Conservation (phyloP, 2,113 vertebrate genomes). For the Hemichromis elongatus region DNA sequence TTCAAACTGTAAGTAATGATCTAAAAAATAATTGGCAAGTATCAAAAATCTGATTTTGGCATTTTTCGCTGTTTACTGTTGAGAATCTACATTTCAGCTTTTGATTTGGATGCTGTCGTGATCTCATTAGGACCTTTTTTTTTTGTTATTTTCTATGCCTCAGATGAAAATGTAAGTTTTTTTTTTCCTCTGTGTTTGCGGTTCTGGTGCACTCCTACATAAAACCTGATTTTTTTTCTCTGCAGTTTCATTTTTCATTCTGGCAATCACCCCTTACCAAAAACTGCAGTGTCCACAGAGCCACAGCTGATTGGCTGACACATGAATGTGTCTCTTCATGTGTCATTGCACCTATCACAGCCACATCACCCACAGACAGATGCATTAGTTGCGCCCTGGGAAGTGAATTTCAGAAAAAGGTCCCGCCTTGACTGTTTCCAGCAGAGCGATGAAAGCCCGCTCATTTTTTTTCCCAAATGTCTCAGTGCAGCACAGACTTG, state of each 20-base stretch:
- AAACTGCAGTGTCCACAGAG: not conserved
- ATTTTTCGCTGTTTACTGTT: not conserved
- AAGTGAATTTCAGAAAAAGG: not conserved
- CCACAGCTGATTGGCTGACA: not conserved
- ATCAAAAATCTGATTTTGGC: rapidly evolving
- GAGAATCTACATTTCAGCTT: not conserved
- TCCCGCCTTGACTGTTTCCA: not conserved
- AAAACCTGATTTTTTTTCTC: not conserved
- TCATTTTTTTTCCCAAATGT: not conserved
- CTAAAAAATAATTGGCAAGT: rapidly evolving
- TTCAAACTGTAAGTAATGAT: rapidly evolving
- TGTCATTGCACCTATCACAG: not conserved
- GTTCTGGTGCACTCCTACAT: not conserved
- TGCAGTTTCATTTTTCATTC: not conserved
- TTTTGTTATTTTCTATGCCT: not conserved
- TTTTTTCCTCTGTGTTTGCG: not conserved
- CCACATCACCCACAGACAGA: not conserved
- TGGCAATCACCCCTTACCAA: not conserved
- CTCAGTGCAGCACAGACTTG: not conserved
- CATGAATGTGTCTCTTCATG: not conserved
- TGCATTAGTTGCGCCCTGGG: not conserved
- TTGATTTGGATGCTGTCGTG: not conserved
- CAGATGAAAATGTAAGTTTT: not conserved
- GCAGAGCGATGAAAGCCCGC: not conserved
- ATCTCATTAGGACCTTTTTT: not conserved